Conservation (phyloP, 1,140 invertebrate genomes). For the Ostrea denselamellosa region DNA sequence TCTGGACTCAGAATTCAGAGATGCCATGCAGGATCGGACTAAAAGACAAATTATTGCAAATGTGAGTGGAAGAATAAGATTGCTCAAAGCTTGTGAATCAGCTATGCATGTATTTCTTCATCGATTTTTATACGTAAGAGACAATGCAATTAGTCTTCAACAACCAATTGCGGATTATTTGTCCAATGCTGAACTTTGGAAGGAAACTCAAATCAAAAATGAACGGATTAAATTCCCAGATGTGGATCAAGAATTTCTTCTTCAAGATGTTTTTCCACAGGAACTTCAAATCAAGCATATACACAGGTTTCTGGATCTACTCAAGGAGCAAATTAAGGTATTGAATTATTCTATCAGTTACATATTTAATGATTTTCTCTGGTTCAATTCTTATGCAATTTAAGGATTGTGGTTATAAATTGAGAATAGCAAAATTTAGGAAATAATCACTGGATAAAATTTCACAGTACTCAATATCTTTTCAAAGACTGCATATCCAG, state of each 20-base stretch:
- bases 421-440: too few relatives aligned
- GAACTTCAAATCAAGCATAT: neutral
- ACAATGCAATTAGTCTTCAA: constrained; percentile 10
- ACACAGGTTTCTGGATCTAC: neutral
- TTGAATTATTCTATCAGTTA: too few relatives aligned
- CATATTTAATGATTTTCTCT: too few relatives aligned
- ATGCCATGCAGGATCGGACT: constrained; percentile 10
- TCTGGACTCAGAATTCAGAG: constrained; percentile 24
- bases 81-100: constrained; percentile 37
- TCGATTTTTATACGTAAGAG: constrained; percentile 30
- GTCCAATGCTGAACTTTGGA: constrained; percentile 39
- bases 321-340: neutral
- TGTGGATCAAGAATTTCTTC: neutral
- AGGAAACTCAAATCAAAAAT: neutral
- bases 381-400: too few relatives aligned
- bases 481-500: too few relatives aligned
- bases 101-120: constrained; percentile 50
- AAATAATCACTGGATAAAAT: too few relatives aligned
- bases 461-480: too few relatives aligned
- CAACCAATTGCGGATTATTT: constrained; percentile 49
- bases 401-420: too few relatives aligned
- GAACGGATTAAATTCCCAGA: neutral
- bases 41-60: constrained; percentile 21
- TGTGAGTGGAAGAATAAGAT: neutral
- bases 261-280: neutral